phyloP scores from a whole-genome alignment of 23 tunicate genomes.

The Halocynthia roretzi region DNA sequence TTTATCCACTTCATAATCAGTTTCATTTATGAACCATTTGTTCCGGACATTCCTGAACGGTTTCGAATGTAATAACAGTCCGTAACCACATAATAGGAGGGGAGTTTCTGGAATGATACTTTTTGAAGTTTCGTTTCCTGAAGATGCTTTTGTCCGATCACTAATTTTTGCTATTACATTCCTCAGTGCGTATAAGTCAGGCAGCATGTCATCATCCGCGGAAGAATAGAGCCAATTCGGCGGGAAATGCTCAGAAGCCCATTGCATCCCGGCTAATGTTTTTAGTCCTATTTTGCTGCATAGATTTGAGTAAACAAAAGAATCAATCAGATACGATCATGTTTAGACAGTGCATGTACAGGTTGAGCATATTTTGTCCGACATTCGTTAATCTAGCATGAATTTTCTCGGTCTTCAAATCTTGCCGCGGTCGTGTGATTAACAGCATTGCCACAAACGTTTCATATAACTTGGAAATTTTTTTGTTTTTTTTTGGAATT shows the following conservation, averaged over 20 bases:
- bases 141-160: not conserved
- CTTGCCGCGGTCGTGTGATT: too few relatives aligned
- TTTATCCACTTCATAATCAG: not conserved
- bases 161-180: constrained; percentile 2
- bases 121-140: too few relatives aligned
- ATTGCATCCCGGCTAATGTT: constrained; percentile 20
- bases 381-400: too few relatives aligned
- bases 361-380: too few relatives aligned
- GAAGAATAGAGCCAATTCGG: constrained; percentile 3
- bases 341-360: not conserved
- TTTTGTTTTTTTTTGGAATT: too few relatives aligned
- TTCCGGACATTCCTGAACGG: not conserved
- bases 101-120: not conserved
- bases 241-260: constrained; percentile 1
- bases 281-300: constrained; percentile 7
- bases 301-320: not conserved
- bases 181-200: not conserved
- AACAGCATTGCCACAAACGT: too few relatives aligned
- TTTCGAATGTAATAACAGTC: not conserved
- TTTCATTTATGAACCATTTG: constrained; percentile 6
- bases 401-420: too few relatives aligned
- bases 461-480: too few relatives aligned
- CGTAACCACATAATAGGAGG: constrained; percentile 1
- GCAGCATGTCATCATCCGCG: constrained; percentile 17
- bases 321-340: not conserved